Evolutionary conservation across 1,140 invertebrate genomes (phyloP).

Genomic region (Drosophila pseudoananassae): DNA sequence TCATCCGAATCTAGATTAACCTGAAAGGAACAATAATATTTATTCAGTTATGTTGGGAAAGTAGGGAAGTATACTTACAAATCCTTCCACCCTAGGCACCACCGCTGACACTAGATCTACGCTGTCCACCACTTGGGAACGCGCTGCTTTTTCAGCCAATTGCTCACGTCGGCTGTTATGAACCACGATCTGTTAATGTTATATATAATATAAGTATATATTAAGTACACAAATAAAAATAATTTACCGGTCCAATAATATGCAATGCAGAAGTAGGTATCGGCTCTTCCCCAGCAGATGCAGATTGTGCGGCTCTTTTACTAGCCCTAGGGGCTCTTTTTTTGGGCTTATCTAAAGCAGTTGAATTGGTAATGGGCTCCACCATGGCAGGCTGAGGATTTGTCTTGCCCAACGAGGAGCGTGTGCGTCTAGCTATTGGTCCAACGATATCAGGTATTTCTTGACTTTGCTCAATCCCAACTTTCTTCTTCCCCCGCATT

Average conservation of each 20-base stretch:
- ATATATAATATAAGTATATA: neutral
- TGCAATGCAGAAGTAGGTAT: neutral
- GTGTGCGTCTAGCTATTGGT: conserved; percentile 61
- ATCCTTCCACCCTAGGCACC: conserved; percentile 58
- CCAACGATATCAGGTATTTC: neutral
- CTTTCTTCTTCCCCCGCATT: neutral
- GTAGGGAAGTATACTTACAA: conserved; percentile 40
- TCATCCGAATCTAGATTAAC: conserved; percentile 70
- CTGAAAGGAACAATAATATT: conserved; percentile 4
- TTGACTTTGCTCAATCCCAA: neutral
- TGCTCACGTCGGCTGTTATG: conserved; percentile 5
- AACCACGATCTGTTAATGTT: neutral
- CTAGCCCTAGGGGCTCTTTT: neutral
- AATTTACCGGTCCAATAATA: conserved; percentile 11
- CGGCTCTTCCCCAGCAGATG: neutral
- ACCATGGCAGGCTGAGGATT: neutral
- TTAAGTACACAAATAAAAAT: neutral
- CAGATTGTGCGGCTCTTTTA: neutral
- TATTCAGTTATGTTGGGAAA: neutral
- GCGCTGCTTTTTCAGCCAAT: conserved; percentile 57
- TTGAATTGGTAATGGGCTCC: too few species aligned
- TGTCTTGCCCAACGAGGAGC: conserved; percentile 29
- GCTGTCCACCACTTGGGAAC: conserved; percentile 43
- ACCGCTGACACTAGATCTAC: conserved; percentile 71
- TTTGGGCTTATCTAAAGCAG: neutral